Evolutionary conservation across 1,140 invertebrate species (phyloP).

Genomic region (Drosophila virilis): DNA sequence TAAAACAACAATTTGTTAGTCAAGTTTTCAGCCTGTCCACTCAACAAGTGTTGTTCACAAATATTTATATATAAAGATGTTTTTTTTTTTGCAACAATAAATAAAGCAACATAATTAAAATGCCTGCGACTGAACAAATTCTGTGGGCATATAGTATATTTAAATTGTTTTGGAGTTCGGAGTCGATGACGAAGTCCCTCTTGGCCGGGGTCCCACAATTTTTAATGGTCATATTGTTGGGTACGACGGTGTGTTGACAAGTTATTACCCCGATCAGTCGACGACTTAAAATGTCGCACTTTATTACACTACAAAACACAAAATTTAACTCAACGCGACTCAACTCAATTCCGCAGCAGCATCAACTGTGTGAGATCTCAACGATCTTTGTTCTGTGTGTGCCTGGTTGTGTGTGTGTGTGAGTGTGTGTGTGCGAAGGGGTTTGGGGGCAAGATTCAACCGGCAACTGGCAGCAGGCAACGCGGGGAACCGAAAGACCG

Average conservation of each 20-base stretch:
- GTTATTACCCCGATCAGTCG: constrained; percentile 75
- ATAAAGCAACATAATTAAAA: too few relatives aligned
- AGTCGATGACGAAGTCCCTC: constrained; percentile 39
- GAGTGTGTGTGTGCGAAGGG: neutral
- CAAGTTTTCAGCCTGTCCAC: neutral
- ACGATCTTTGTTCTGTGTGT: constrained; percentile 38
- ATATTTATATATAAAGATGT: neutral
- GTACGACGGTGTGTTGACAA: constrained; percentile 69
- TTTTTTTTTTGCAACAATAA: too few relatives aligned
- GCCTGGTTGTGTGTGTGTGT: too few relatives aligned
- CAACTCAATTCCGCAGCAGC: constrained; percentile 34
- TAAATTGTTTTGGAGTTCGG: constrained; percentile 31
- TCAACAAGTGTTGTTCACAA: constrained; percentile 23
- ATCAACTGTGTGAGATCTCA: constrained; percentile 36
- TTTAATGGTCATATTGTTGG: constrained; percentile 66
- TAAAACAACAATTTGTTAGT: neutral
- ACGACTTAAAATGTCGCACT: constrained; percentile 81
- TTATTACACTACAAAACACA: constrained; percentile 82
- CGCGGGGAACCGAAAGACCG: constrained; percentile 28
- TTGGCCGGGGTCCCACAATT: constrained; percentile 21
- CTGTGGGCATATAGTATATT: constrained; percentile 9
- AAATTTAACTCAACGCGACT: constrained; percentile 66
- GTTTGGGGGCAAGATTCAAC: neutral
- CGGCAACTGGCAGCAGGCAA: constrained; percentile 24
- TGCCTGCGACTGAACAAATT: too few relatives aligned